phyloP scores from a whole-genome alignment of 2,113 vertebrate species.

The Lipotes vexillifer region DNA sequence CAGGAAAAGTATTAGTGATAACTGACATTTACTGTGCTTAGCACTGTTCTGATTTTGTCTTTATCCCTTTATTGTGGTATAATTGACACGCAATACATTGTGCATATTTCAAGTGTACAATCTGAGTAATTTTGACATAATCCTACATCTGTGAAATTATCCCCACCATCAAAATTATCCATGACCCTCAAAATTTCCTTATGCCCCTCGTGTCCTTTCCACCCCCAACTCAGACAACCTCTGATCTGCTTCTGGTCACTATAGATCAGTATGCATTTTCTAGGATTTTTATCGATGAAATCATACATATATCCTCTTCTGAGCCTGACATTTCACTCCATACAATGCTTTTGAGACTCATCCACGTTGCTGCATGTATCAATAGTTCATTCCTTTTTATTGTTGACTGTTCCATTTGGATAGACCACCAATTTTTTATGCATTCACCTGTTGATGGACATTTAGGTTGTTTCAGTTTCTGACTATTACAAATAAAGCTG shows the following conservation, averaged over 20 bases:
- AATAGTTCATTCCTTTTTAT: fast-evolving
- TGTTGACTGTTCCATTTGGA: neutral
- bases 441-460: neutral
- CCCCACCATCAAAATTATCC: neutral
- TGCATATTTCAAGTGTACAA: neutral
- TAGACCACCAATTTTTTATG: neutral
- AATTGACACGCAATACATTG: neutral
- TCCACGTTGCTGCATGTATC: fast-evolving
- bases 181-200: no score
- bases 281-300: neutral
- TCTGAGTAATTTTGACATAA: no score
- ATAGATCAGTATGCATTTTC: neutral
- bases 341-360: neutral
- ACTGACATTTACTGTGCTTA: neutral
- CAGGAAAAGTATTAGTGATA: neutral
- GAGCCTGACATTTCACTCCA: neutral
- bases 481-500: neutral
- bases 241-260: neutral
- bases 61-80: neutral
- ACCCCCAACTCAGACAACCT: neutral
- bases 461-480: neutral
- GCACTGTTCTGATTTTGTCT: neutral
- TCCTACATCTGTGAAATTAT: neutral
- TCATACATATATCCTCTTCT: neutral
- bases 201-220: neutral